Evolutionary conservation across 30 jellyfish, hydroid and myxozoan genomes (phyloP), one percentile per base, ranked within the genome.

Genomic region (Aurelia sp.): DNA sequence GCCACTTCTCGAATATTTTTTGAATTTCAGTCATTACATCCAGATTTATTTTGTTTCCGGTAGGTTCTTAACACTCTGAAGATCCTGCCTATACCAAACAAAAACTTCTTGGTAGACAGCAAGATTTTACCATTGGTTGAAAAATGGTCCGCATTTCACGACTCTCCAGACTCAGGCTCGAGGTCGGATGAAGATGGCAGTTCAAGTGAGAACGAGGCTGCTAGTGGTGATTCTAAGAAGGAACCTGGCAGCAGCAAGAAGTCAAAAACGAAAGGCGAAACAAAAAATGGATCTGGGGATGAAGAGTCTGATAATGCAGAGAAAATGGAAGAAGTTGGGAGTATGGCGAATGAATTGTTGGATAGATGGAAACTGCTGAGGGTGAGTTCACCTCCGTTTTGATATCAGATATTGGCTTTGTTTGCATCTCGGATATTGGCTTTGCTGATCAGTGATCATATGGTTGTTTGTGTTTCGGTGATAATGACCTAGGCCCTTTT

Each of bases 41-140:
- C 17, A 33, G 40, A 4, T 80, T 44, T 44, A 0, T 0, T 44
- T 44, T 44, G 9, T 44, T 5, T 44, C 55, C 55, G 55, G 9
- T 80, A 95, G 99, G 90, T 95, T 21, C 77, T 95, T 60, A 85
- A 84, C 64, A 90, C 97, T 4, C 85, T 95, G 55, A 90, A 95
- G 53, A 97, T 91, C 71, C 51, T 95, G 74, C 99, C 99, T 48
- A 80, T 95, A 41, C 93, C 96, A 27, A 95, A 90, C 88, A 95
- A 85, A 88, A 95, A 95, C 78, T 97, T 85, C 58, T 76, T 95
- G 76, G 94, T 71, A 20, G 99, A 95, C 90, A 95, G 99, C 74
- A 89, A 89, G 53, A 82, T 95, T 13, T 67, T 84, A 30, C 93
- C 87, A 15, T 38, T 95, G 30, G 97, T 95, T 11, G 80, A 73